These are phyloP conservation scores for Trachelus iudaicus DNA, from an alignment of 2,888 invertebrate genomes.

Conservation along the genomic window DNA sequence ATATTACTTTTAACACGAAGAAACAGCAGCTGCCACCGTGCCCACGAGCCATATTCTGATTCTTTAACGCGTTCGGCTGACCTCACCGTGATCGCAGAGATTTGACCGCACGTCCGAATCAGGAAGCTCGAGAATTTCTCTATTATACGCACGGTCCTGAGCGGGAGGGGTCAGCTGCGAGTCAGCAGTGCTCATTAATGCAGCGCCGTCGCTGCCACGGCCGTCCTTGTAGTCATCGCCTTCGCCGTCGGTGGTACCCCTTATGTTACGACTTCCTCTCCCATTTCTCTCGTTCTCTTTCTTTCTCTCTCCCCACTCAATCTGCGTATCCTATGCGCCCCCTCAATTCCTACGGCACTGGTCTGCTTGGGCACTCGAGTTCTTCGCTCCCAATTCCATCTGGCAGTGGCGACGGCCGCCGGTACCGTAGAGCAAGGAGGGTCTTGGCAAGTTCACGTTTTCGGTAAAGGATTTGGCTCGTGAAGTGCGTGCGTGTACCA, in stretches of 20 bases:
- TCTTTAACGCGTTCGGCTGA: not conserved
- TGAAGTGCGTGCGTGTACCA: not conserved
- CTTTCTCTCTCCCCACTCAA: not conserved
- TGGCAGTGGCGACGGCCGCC: slow-evolving; percentile 12
- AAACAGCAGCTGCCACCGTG: not conserved
- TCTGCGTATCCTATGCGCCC: not conserved
- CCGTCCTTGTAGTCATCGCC: not conserved
- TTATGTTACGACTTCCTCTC: not conserved
- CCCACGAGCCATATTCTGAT: not conserved
- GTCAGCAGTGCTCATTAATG: not conserved
- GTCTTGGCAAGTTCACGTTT: not conserved
- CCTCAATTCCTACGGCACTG: slow-evolving; percentile 6
- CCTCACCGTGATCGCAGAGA: not conserved
- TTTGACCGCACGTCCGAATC: not conserved
- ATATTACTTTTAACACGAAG: not conserved
- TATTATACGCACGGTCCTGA: not conserved
- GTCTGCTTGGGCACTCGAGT: slow-evolving; percentile 11
- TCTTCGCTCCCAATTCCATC: slow-evolving; percentile 24
- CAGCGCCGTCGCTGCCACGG: not conserved
- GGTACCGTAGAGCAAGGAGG: not conserved
- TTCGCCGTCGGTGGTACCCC: not conserved
- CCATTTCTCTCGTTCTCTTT: not conserved
- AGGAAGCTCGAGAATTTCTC: not conserved
- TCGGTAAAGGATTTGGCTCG: not conserved
- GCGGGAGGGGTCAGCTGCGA: not conserved